Evolutionary conservation across 2,888 invertebrate species (phyloP), one percentile per base, ranked within the genome.

Genomic region (Drosophila melanosoma): DNA sequence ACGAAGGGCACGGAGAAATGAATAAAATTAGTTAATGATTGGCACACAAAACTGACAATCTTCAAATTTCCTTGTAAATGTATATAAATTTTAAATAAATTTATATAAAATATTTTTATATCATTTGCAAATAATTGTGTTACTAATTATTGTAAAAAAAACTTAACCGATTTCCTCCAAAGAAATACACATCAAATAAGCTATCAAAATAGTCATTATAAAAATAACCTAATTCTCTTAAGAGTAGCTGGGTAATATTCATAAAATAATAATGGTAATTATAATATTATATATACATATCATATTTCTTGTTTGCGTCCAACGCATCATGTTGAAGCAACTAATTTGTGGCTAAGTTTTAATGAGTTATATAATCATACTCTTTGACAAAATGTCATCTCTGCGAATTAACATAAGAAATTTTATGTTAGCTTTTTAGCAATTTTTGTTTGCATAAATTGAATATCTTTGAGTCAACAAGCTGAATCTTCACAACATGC

Each of bases 381-480:
- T 23, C 7, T 23, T 23, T 23, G 15, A 8, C 45, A 45, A 59
- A 54, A 56, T 48, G 23, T 36, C 3, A 4, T 36, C 3, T 45
- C 52, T 54, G 29, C 45, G 42, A 58, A 20, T 32, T 26, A 11
- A 29, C 12, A 57, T 36, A 8, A 15, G 20, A 45, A 23, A 23
- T 45, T 40, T 33, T 3, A 20, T 52, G 11, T 51, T 23, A 57
- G 10, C 10, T 17, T 40, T 20, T 57, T 32, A 53, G 6, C 26
- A 36, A 49, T 48, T 51, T 60, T 33, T 49, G 45, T 38, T 48
- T 49, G 35, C 49, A 45, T 49, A 64, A 68, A 75, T 53, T 67
- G 61, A 29, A 69, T 65, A 12, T 15, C 74, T 78, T 58, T 23
- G 17, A 74, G 61, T 48, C 60, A 64, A 58, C 64, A 61, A 23